phyloP scores from a whole-genome alignment of 2,113 vertebrate genomes.

The Cyanoramphus novaezelandiae region DNA sequence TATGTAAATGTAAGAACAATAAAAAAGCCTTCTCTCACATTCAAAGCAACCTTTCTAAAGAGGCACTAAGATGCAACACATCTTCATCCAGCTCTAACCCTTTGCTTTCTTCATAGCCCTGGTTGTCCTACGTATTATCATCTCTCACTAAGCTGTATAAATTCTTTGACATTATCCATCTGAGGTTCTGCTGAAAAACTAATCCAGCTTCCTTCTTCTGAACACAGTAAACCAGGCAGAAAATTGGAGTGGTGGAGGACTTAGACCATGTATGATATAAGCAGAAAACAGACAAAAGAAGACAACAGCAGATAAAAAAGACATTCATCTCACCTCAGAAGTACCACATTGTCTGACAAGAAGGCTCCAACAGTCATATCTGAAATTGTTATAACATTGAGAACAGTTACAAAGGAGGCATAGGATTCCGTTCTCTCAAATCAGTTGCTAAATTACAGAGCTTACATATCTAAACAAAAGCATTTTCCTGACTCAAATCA shows the following conservation, averaged over 20 bases:
- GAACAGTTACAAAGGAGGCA: neutral
- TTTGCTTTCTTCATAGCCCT: neutral
- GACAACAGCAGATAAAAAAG: neutral
- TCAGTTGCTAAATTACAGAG: neutral
- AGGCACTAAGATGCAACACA: neutral
- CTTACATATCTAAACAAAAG: neutral
- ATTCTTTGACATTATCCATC: neutral
- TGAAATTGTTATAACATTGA: constrained; percentile 71
- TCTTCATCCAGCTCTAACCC: neutral
- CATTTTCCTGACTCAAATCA: neutral
- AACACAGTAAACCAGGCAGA: neutral
- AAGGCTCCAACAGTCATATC: constrained; percentile 96
- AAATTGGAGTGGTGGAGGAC: neutral
- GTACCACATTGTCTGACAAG: constrained; percentile 90
- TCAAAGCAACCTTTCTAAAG: neutral
- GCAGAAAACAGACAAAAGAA: neutral
- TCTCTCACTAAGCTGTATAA: neutral
- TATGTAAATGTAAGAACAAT: neutral
- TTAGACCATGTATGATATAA: neutral
- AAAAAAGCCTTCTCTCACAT: neutral
- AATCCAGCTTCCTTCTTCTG: neutral
- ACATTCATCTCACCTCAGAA: constrained; percentile 85
- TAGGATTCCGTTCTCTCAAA: neutral
- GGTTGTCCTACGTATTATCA: neutral
- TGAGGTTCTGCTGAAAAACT: neutral